Evolutionary conservation across 2,797 vertebrate species (phyloP).

Genomic region (Etheostoma nigrum): DNA sequence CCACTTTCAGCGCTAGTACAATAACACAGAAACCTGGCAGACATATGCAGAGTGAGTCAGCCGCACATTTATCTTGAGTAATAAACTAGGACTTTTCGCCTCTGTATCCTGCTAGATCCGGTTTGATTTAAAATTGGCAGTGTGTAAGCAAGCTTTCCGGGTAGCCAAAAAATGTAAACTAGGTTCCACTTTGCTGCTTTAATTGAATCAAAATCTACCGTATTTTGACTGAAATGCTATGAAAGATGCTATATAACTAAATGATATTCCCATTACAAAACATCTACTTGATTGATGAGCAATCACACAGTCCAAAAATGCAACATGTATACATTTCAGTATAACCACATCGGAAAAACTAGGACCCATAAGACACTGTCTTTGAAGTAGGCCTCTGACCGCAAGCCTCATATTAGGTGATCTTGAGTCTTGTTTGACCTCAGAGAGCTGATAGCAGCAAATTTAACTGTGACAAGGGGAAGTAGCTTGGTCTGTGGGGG

Average conservation of each 20-base stretch:
- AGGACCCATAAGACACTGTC: neutral
- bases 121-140: constrained; percentile 62
- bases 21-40: constrained; percentile 70
- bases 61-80: constrained; percentile 64
- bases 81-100: constrained; percentile 58
- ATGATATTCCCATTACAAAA: neutral
- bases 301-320: constrained; percentile 12
- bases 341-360: constrained; percentile 1
- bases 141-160: constrained; percentile 36
- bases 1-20: constrained; percentile 57
- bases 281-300: neutral
- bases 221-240: neutral
- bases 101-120: constrained; percentile 68
- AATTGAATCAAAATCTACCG: constrained; percentile 28
- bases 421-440: constrained; percentile 60
- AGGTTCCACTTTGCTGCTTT: constrained; percentile 10
- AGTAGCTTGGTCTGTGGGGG: constrained; percentile 71
- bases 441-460: constrained; percentile 78
- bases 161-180: constrained; percentile 26
- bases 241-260: neutral
- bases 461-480: constrained; percentile 80
- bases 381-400: constrained; percentile 36
- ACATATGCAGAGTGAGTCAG: constrained; percentile 64
- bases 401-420: constrained; percentile 58
- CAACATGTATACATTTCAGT: neutral